Percentiles rank a stretch among this genome's conserved stretches.
Evolutionary conservation across 2,113 vertebrate species (phyloP).

Genomic region (Rana temporaria): DNA sequence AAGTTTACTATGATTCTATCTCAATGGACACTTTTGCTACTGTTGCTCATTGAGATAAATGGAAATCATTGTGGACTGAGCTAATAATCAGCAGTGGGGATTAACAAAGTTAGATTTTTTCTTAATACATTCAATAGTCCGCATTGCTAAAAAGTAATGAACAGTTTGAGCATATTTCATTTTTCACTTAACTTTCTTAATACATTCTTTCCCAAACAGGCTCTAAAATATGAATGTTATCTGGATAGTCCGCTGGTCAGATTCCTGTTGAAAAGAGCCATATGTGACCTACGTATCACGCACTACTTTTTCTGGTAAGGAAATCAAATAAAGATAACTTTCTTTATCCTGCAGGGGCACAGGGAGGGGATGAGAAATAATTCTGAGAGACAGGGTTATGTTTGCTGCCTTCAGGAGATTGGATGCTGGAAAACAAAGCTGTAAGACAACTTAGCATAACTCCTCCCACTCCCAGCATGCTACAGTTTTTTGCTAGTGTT

Average conservation of each 20-base stretch:
- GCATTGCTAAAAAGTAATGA: too few species aligned
- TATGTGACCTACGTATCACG: constrained; percentile 88
- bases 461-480: too few species aligned
- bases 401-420: too few species aligned
- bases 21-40: not conserved
- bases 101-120: not conserved
- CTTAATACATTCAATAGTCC: too few species aligned
- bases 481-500: too few species aligned
- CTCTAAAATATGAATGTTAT: constrained; percentile 97
- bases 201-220: constrained; percentile 68
- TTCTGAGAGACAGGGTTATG: too few species aligned
- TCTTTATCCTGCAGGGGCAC: too few species aligned
- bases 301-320: constrained; percentile 96
- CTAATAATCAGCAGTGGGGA: not conserved
- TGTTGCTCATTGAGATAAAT: not conserved
- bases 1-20: not conserved
- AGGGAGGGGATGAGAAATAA: too few species aligned
- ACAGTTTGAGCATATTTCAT: not conserved
- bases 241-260: constrained; percentile 94
- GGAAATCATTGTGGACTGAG: too few species aligned
- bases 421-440: too few species aligned
- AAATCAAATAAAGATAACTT: not conserved
- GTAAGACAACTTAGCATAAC: too few species aligned
- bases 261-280: constrained; percentile 91
- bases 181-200: not conserved